Base-by-base conservation (phyloP, 2,113 vertebrate genomes). In the Alectura lathami region DNA sequence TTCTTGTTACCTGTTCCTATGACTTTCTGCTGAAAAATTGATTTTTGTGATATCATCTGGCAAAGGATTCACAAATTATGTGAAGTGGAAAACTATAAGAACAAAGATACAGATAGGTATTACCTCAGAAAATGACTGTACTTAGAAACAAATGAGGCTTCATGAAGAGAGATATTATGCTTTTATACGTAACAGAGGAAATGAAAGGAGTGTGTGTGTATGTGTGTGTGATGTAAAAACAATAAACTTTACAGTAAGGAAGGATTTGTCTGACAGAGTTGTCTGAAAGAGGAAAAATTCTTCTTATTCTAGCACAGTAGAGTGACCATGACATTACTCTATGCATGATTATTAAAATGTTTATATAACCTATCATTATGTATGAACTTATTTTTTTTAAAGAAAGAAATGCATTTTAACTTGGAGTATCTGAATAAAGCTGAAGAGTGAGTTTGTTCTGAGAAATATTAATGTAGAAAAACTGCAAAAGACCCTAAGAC, bases 381-480 rank as follows among this genome's bases (percentile, higher is more conserved):
- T 68, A 47, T 24, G 22, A 51, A 2, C 30, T 38, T 23, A 73
- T 93, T 93, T 89, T 51, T 51, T 95, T 86, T 89, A 43, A 94
- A 88, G 42, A 88, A 93, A 88, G 30, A 77, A 84, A 43, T 88
- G 7, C n/a, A 73, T 95, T 94, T 96, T 79, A 7, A 76, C 14
- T n/a, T 76, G 26, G 6, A 72, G 1, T 4, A 68, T 82, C 79
- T 88, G 36, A 51, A 40, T 43, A 79, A 93, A 91, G 29, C 32
- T 56, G 47, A 66, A 96, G 42, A 87, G 77, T 30, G 85, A 59
- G 34, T 92, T 96, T 79, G 70, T 91, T 91, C 67, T 92, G 89
- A 89, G 18, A 96, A 91, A 34, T 21, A 75, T 62, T 89, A 21
- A 34, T 56, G 13, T 13, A 94, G 51, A 50, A 70, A 84, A 60